Evolutionary conservation across 2,888 invertebrate species (phyloP), one percentile per base, ranked within the genome.

Genomic region (Nemotelus pantherinus): DNA sequence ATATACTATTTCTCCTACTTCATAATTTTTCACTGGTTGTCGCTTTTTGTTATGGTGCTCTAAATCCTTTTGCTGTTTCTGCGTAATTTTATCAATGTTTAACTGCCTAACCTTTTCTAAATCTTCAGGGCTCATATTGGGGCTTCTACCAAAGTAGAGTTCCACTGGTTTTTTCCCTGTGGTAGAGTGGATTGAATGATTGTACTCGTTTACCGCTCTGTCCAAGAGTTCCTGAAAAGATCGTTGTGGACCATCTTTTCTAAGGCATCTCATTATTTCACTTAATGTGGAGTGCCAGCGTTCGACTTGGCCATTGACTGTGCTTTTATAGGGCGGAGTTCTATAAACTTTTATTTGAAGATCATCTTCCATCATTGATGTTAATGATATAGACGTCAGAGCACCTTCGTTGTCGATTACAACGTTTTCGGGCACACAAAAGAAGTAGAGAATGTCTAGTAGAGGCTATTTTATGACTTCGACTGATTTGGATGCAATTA

Each of bases 1-100:
- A 25, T 25, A 25, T 25, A 25, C 25, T 25, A 25, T 25, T 25
- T 25, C 25, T 25, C 25, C 25, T 25, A 25, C 25, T 25, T 25
- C 25, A 25, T 25, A 25, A 25, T 25, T 25, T 25, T 25, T 25
- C 25, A 25, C 67, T 77, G 64, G 44, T 55, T 71, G 60, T 55
- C 72, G 45, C 2, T 2, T 47, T 58, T 71, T 75, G 47, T 77
- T 77, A 48, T 79, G 75, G 43, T 75, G 60, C 25, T 48, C 53
- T 47, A 79, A 25, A 70, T 75, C 77, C 48, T 44, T 47, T 43
- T 68, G 39, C 44, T 77, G 77, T 77, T 79, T 70, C 48, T 50
- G 41, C 55, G 60, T 68, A 2, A 77, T 5, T 74, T 65, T 77
- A n/a, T 43, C 25, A 48, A 78, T 76, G 50, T 76, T 77, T 55